A percentile compares a stretch with the other conserved stretches of the same genome.
Evolutionary conservation across 2,113 vertebrate species (phyloP).

Genomic region (Thunnus maccoyii): DNA sequence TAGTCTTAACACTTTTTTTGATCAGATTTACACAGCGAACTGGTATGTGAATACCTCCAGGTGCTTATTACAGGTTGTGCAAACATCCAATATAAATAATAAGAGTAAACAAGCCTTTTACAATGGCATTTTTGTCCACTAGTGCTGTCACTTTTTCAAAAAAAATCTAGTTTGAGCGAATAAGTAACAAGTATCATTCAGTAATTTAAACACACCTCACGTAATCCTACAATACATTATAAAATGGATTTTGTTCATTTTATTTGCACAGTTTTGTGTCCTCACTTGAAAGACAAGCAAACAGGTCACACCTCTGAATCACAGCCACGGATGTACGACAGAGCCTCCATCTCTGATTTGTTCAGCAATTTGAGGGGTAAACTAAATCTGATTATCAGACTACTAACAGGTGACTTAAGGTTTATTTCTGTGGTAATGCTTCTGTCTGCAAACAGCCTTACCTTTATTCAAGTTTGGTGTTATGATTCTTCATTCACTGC

Average conservation of each 20-base stretch:
- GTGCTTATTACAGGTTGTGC: background rate
- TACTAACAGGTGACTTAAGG: background rate
- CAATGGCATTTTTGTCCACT: background rate
- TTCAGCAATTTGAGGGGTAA: background rate
- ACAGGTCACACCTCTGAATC: background rate
- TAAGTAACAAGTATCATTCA: no score
- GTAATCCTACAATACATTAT: no score
- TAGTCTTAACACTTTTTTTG: background rate
- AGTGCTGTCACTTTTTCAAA: no score
- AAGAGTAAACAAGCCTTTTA: background rate
- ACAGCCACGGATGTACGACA: no score
- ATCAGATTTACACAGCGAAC: background rate
- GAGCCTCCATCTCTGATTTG: background rate
- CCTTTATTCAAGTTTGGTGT: background rate
- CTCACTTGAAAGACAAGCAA: background rate
- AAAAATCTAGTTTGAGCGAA: no score
- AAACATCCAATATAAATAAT: background rate
- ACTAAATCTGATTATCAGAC: conserved; percentile 3
- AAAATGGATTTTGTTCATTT: background rate
- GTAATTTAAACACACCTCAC: no score
- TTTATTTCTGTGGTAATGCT: background rate
- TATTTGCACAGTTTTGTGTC: background rate
- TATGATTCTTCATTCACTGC: background rate
- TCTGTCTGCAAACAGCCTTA: background rate
- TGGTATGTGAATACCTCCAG: background rate